Percentiles rank a stretch among this genome's conserved stretches.
Evolutionary conservation across 2,888 invertebrate species (phyloP).

Genomic region (Cyaniris semiargus): DNA sequence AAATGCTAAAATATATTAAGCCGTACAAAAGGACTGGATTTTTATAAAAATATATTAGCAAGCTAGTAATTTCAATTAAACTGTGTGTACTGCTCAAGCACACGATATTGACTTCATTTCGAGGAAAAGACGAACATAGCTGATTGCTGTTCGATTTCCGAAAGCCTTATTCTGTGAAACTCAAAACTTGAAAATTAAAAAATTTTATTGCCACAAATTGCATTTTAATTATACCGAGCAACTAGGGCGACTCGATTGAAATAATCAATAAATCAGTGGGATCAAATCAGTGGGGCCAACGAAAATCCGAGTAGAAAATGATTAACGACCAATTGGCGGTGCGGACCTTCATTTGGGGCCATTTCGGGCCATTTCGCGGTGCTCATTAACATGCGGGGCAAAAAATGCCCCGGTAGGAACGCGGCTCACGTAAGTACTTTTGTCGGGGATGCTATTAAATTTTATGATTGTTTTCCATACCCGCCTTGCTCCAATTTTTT

Average conservation of each 20-base stretch:
- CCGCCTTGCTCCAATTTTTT: constrained; percentile 77
- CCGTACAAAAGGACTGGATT: no score
- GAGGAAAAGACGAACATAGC: neutral
- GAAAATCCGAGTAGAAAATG: constrained; percentile 29
- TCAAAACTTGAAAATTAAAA: neutral
- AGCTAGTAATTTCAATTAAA: neutral
- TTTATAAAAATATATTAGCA: no score
- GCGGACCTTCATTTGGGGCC: constrained; percentile 45
- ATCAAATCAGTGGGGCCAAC: constrained; percentile 12
- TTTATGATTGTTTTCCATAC: constrained; percentile 78
- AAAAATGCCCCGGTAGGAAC: constrained; percentile 62
- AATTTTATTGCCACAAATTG: constrained; percentile 13
- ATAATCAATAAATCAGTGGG: constrained; percentile 30
- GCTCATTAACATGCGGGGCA: constrained; percentile 57
- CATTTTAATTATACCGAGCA: constrained; percentile 25
- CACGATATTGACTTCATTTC: neutral
- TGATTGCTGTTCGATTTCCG: neutral
- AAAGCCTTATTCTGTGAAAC: neutral
- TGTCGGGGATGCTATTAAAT: constrained; percentile 78
- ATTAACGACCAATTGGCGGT: constrained; percentile 37
- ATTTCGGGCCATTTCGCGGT: constrained; percentile 51
- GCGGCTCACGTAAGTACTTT: constrained; percentile 70
- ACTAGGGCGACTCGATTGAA: constrained; percentile 25
- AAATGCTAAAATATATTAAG: neutral
- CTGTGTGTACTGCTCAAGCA: neutral